Percentiles rank a stretch among this genome's conserved stretches.
phyloP scores from a whole-genome alignment of 2,113 vertebrate species.

The Phrynosoma platyrhinos region DNA sequence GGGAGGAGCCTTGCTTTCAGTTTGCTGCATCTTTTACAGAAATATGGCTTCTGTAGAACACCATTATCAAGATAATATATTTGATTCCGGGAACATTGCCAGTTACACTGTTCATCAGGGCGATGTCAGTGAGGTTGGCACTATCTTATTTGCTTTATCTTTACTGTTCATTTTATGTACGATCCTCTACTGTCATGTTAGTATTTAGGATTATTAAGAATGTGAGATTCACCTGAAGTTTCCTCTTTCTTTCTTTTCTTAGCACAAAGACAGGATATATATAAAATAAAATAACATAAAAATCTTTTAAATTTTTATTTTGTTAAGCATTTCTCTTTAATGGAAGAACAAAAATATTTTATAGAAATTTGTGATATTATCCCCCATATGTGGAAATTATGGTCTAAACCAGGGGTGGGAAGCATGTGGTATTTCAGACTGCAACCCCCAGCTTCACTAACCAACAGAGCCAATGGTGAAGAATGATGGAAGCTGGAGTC shows the following conservation, averaged over 20 bases:
- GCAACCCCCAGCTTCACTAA: too few species aligned
- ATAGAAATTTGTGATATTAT: too few species aligned
- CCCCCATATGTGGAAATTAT: background rate
- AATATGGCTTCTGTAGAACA: background rate
- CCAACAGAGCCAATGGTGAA: too few species aligned
- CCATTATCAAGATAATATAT: background rate
- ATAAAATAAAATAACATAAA: too few species aligned
- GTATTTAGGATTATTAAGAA: conserved; percentile 24
- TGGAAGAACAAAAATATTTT: too few species aligned
- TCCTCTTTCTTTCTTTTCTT: background rate
- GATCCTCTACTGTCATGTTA: conserved; percentile 25
- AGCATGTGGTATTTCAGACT: background rate
- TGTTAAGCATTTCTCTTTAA: too few species aligned
- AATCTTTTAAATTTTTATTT: too few species aligned
- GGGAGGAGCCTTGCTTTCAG: background rate
- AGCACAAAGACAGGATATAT: background rate
- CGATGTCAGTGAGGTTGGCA: conserved; percentile 20
- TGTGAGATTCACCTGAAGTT: conserved; percentile 8
- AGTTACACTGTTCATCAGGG: background rate
- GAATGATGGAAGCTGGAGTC: too few species aligned
- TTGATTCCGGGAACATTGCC: conserved; percentile 15
- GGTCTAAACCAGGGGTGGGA: background rate
- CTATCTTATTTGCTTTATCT: conserved; percentile 21
- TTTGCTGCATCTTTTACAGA: conserved; percentile 15
- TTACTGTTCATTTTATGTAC: conserved; percentile 13